Conservation (phyloP, 1,140 invertebrate species). For the Teleogryllus occipitalis region DNA sequence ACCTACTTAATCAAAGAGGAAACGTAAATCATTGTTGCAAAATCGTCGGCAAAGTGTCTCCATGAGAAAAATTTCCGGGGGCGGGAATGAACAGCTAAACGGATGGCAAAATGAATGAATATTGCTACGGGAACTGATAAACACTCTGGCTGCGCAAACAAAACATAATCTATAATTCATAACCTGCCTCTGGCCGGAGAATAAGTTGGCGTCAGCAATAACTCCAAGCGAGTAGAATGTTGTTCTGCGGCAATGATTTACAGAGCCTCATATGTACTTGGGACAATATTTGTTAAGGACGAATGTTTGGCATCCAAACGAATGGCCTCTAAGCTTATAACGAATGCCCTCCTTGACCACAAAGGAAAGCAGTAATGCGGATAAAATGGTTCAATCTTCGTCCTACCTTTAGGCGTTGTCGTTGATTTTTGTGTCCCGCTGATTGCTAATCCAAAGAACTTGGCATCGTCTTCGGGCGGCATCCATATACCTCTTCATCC, state of each 20-base stretch:
- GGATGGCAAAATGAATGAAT: background rate
- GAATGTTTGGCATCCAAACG: background rate
- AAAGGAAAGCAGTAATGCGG: background rate
- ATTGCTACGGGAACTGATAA: slow-evolving; percentile 1
- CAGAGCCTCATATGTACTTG: background rate
- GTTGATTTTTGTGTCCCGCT: no score
- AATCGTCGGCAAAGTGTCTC: background rate
- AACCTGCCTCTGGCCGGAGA: background rate
- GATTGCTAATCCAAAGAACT: no score
- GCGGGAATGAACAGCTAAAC: background rate
- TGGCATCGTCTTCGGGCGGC: no score
- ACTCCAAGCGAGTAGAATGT: background rate
- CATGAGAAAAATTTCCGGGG: background rate
- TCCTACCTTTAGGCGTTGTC: background rate
- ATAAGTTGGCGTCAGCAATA: background rate
- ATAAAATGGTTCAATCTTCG: background rate
- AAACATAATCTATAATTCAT: slow-evolving; percentile 6
- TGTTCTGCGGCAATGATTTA: background rate
- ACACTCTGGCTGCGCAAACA: background rate
- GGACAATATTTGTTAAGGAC: slow-evolving; percentile 4
- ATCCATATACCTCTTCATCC: no score
- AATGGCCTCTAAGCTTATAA: background rate
- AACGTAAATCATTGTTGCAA: background rate
- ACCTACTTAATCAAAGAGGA: no score
- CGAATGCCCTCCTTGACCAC: background rate